Evolutionary conservation across 2,888 invertebrate genomes (phyloP), one percentile per base, ranked within the genome.

Genomic region (Cyrtodaria siliqua): DNA sequence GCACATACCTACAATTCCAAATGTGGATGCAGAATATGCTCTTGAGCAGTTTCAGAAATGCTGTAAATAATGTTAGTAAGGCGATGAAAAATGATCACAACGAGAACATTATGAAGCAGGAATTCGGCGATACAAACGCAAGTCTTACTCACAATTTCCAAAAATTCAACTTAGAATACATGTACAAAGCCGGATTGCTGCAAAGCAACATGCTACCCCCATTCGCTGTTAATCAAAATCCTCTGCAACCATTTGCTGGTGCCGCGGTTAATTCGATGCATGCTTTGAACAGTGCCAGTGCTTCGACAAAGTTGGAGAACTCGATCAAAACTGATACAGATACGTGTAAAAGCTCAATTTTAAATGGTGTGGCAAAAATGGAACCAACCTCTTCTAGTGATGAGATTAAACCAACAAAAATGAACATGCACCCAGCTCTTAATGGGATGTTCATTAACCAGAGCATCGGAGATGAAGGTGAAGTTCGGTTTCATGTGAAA

Each of bases 1-100:
- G 29, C 18, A 29, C 42, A 14, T 62, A 52, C 52, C 29, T 62
- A 49, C 64, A 64, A 47, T 64, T 64, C 24, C 27, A 47, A 23
- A 42, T 55, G 44, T 64, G 64, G 64, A 64, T 64, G 64, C 64
- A 64, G 23, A 50, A 16, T 9, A 47, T 60, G 27, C 29, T 44
- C n/a, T 29, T 47, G 18, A 60, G 47, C 24, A 12, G 47, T 12
- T 29, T 47, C 12, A 49, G 44, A 47, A 49, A 27, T 60, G 60
- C 47, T 8, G 33, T 33, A 8, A 33, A 33, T 12, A 33, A 33
- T 12, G 33, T 33, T 12, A 33, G 33, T 33, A 33, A 33, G 33
- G 33, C 12, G 6, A 49, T 59, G 20, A 59, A 61, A 20, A 76
- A 50, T 61, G 70, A 76, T 47, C 59, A 70, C 33, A 66, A 70